Base-by-base conservation (phyloP, 2,797 vertebrate genomes). In the Peromyscus aztecus region DNA sequence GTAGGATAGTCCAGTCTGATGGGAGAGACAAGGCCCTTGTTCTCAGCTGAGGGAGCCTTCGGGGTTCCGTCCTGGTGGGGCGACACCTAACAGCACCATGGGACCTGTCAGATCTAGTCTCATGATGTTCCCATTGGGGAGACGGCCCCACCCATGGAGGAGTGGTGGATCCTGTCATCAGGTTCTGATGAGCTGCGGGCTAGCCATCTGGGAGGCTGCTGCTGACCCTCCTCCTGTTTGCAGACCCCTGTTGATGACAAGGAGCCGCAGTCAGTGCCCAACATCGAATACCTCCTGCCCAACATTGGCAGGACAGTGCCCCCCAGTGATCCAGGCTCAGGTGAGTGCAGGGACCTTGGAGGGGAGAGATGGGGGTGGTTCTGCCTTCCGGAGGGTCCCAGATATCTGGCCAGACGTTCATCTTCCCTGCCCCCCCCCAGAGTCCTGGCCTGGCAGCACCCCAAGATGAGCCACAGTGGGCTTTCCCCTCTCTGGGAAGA, bases 231-330 rank as follows among this genome's bases (percentile, higher is more conserved):
- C 85, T 40, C 52, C 52, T 63, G 37, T 92, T 90, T 61, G 7
- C 97, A 99, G 99, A 99, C 99, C 9, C 99, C 99, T 0, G 99
- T 99, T 98, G 99, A 99, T 97, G 99, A 99, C 77, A 99, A 99
- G 98, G 99, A 99, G 89, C 98, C 99, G 24, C 99, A 99, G 97
- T 99, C 99, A 0, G 99, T 99, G 97, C 99, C 99, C 89, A 99
- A 99, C 99, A 99, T 99, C 5, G 99, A 99, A 98, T 99, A 99
- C 98, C 99, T 99, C 98, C 99, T 99, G 90, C 99, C 99, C 98
- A 99, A 99, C 99, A 99, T 99, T 31, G 99, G 99, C 98, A 99
- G 99, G 98, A 99, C 99, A 0, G 98, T 98, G 78, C 98, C 99
- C 59, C 98, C 99, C 2, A 98, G 99, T 1, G 99, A 99, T 95